A percentile compares a stretch with the other conserved stretches of the same genome.
phyloP scores from a whole-genome alignment of 2,797 vertebrate species.

The Megalops cyprinoides region DNA sequence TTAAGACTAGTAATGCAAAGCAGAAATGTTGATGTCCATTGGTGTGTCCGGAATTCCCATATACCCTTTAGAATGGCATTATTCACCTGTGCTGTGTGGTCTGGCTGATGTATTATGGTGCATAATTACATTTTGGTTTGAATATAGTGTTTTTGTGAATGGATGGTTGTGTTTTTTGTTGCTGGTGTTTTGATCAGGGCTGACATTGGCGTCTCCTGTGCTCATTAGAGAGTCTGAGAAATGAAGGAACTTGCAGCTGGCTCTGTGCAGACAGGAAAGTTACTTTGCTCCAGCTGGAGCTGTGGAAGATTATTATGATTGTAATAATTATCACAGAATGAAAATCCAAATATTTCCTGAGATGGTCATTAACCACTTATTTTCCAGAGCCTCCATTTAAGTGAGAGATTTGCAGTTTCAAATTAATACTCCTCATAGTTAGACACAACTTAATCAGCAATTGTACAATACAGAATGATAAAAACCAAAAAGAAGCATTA shows the following conservation, averaged over 20 bases:
- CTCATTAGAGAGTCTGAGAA: not conserved
- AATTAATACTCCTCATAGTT: conserved; percentile 36
- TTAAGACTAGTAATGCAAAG: not conserved
- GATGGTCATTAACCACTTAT: conserved; percentile 19
- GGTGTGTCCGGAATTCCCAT: not conserved
- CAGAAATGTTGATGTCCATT: not conserved
- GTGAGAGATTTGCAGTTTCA: conserved; percentile 38
- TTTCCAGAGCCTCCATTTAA: conserved; percentile 33
- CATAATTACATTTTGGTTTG: not conserved
- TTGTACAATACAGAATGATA: conserved; percentile 6
- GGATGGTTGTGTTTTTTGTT: not conserved
- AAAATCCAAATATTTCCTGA: conserved; percentile 38
- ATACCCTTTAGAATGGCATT: not conserved
- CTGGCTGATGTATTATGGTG: not conserved
- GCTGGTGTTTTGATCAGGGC: not conserved
- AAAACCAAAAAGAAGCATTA: not conserved
- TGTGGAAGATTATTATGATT: conserved; percentile 39
- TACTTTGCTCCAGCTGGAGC: not conserved
- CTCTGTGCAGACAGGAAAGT: conserved; percentile 6
- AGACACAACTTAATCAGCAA: conserved; percentile 29
- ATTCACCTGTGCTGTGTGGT: not conserved
- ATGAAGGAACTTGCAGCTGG: conserved; percentile 32
- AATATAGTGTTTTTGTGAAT: not conserved
- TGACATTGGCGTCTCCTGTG: not conserved
- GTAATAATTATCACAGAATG: conserved; percentile 46